Conservation (phyloP, 2,888 invertebrate genomes). For the Liposcelis brunnea region DNA sequence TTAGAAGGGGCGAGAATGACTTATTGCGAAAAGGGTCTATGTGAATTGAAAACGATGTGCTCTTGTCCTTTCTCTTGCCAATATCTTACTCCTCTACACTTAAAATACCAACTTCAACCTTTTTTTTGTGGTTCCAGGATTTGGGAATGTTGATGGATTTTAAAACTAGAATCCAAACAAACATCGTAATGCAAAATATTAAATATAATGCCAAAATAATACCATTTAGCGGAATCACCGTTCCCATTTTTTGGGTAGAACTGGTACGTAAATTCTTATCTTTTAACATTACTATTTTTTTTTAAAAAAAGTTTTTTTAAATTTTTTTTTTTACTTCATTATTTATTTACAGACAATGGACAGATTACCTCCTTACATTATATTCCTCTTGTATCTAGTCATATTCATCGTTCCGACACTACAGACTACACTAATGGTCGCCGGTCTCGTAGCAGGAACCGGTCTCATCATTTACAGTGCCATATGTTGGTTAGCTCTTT, state of each 20-base stretch:
- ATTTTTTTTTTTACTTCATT: background rate
- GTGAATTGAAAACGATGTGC: no score
- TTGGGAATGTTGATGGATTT: slow-evolving; percentile 48
- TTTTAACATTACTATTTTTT: background rate
- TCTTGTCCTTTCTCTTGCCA: no score
- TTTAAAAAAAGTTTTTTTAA: background rate
- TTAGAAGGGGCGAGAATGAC: no score
- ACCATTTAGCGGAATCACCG: slow-evolving; percentile 41
- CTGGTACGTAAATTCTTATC: slow-evolving; percentile 32
- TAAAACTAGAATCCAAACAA: slow-evolving; percentile 50
- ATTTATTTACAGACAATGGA: background rate
- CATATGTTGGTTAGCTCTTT: no score
- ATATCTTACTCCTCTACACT: no score
- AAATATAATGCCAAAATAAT: slow-evolving; percentile 39
- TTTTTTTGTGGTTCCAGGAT: slow-evolving; percentile 28
- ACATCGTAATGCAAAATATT: slow-evolving; percentile 45
- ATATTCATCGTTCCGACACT: background rate
- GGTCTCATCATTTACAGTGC: background rate
- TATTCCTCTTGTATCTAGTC: background rate
- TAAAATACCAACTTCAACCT: no score
- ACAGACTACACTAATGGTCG: background rate
- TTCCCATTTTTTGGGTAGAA: slow-evolving; percentile 58
- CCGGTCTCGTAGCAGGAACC: background rate
- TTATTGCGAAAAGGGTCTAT: no score
- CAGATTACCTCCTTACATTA: background rate